These are phyloP conservation scores for Eciton burchellii DNA, from an alignment of 1,140 invertebrate species.

Conservation along the genomic window DNA sequence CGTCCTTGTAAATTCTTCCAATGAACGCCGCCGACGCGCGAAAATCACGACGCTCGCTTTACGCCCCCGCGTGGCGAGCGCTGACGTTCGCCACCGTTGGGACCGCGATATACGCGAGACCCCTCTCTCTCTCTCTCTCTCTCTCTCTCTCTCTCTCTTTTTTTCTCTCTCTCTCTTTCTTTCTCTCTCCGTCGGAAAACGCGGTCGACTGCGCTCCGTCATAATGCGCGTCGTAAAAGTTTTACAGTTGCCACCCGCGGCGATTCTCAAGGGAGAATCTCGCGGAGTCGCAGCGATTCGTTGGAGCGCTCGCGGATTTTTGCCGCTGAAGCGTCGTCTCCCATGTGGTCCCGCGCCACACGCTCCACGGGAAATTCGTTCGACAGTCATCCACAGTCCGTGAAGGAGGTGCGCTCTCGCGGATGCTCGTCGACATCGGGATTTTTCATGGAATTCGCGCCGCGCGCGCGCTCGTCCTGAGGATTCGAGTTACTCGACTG, in stretches of 20 bases:
- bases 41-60: slow-evolving; percentile 52
- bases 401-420: background rate
- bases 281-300: slow-evolving; percentile 16
- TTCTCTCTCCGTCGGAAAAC: slow-evolving; percentile 17
- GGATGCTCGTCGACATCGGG: no score
- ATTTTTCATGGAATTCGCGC: slow-evolving; percentile 24
- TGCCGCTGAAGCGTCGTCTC: background rate
- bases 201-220: slow-evolving; percentile 23
- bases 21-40: slow-evolving; percentile 33
- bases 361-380: slow-evolving; percentile 33
- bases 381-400: background rate
- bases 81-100: background rate
- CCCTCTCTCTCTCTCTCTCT: no score
- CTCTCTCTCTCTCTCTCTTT: background rate
- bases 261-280: slow-evolving; percentile 22
- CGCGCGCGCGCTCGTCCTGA: background rate
- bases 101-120: no score
- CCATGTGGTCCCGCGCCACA: background rate
- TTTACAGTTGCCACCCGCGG: slow-evolving; percentile 38
- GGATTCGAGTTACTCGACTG: slow-evolving; percentile 2
- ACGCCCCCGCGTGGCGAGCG: background rate
- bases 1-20: slow-evolving; percentile 58
- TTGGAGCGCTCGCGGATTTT: slow-evolving; percentile 35
- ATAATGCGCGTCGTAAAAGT: slow-evolving; percentile 55
- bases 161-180: background rate